phyloP scores from a whole-genome alignment of 2,797 vertebrate genomes.

The Somateria mollissima region DNA sequence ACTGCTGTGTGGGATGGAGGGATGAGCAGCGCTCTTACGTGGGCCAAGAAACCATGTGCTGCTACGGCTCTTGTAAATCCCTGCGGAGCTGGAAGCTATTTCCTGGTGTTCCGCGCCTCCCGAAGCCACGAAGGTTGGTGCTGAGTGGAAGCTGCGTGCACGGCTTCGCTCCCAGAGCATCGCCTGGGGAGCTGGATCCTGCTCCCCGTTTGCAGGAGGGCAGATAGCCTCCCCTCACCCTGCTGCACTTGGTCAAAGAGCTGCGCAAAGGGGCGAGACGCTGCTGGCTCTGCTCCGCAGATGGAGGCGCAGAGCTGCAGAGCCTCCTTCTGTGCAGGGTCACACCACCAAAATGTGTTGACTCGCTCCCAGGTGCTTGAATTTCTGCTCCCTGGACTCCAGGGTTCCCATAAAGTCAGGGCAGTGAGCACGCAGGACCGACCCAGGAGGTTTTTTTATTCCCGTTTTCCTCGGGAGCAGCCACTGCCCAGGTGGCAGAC shows the following conservation, averaged over 20 bases:
- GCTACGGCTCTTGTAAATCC: conserved; percentile 25
- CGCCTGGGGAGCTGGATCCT: not conserved
- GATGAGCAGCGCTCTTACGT: conserved; percentile 13
- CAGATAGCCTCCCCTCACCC: not conserved
- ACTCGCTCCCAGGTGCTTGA: not conserved
- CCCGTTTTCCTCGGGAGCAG: not conserved
- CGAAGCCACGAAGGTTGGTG: not conserved
- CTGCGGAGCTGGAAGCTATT: conserved; percentile 8
- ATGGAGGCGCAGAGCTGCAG: not conserved
- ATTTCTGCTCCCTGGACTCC: not conserved
- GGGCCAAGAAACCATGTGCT: conserved; percentile 47
- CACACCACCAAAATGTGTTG: not conserved
- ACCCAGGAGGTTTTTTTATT: not conserved
- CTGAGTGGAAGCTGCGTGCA: not conserved
- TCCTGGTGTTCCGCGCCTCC: not conserved
- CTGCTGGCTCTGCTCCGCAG: not conserved
- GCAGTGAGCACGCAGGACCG: not conserved
- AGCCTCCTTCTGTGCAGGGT: not conserved
- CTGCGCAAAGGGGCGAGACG: accelerated
- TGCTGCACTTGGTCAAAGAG: not conserved
- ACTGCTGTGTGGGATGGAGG: conserved; percentile 47
- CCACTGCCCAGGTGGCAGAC: not conserved
- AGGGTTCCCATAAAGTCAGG: not conserved
- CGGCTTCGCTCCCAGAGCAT: not conserved
- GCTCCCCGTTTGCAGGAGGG: conserved; percentile 2